Base-by-base conservation (phyloP, 2,888 invertebrate species). In the Drosophila trichaetosa region DNA sequence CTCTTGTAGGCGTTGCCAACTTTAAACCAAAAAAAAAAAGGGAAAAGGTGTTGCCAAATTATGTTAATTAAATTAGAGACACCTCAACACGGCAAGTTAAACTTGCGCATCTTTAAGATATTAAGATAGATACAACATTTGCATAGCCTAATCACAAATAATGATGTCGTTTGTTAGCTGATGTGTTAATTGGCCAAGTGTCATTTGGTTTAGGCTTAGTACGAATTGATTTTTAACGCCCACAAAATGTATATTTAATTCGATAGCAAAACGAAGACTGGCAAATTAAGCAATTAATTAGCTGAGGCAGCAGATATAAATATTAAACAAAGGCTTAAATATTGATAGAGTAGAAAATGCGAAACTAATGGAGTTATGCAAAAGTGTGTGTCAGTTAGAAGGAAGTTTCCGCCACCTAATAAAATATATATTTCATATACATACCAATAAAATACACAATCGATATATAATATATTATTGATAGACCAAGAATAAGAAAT, bases 41-140 rank as follows among this genome's bases (percentile, higher is more conserved):
- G 46, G 24, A 46, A 46, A 75, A 80, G 89, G 87, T 87, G 90
- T 82, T 87, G 90, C 89, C 89, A 83, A 87, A 87, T 87, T 87
- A 90, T 90, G 89, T 87, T 83, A 87, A 87, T 90, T 77, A 57
- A 90, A 87, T 83, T 82, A 74, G 82, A 57, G 67, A 63, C 58
- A 38, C 76, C 52, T 24, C 61, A 27, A 8, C 38, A 29, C 7
- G 40, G 40, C 7, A 21, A 33, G 2, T 18, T 16, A 24, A 36
- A 16, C 29, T 38, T 42, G 49, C 11, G 49, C 48, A 62, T 69
- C 69, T 67, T 61, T n/a, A 54, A 21, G 33, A 38, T 56, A 27
- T 38, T 38, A 8, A 38, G 27, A 13, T 29, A 66, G 57, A 46
- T 56, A 52, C 34, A 33, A 64, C 56, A 76, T 73, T 76, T 61